Conservation (phyloP, 2,797 vertebrate species). For the Acrossocheilus wenchowensis region DNA sequence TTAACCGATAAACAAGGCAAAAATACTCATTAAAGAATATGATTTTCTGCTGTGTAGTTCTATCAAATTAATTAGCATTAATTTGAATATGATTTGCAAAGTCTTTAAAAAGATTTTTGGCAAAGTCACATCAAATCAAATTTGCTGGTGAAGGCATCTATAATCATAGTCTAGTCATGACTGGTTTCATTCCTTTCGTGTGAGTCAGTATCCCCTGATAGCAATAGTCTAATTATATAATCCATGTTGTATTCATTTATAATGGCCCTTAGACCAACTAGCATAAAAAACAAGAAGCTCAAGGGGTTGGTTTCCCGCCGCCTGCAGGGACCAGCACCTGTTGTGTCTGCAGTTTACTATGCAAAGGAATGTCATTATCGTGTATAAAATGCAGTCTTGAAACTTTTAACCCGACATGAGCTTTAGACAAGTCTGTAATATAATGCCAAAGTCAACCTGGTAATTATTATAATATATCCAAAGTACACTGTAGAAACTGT, state of each 20-base stretch:
- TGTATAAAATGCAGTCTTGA: constrained; percentile 19
- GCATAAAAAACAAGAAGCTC: neutral
- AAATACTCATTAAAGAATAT: neutral
- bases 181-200: constrained; percentile 14
- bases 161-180: constrained; percentile 5
- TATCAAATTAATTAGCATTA: neutral
- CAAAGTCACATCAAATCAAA: neutral
- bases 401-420: neutral
- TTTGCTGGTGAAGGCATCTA: neutral
- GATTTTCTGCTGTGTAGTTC: neutral
- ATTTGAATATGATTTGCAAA: neutral
- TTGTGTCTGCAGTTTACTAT: neutral
- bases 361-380: constrained; percentile 29
- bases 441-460: neutral
- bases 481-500: neutral
- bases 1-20: neutral
- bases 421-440: neutral
- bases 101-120: neutral
- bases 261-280: constrained; percentile 5
- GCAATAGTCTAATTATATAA: constrained; percentile 37
- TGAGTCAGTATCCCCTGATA: constrained; percentile 12
- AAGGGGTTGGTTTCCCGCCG: neutral
- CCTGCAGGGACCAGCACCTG: constrained; percentile 11
- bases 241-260: constrained; percentile 32
- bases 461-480: neutral